phyloP scores from a whole-genome alignment of 30 jellyfish, hydroid and myxozoan species.

The Hydractinia symbiolongicarpus region DNA sequence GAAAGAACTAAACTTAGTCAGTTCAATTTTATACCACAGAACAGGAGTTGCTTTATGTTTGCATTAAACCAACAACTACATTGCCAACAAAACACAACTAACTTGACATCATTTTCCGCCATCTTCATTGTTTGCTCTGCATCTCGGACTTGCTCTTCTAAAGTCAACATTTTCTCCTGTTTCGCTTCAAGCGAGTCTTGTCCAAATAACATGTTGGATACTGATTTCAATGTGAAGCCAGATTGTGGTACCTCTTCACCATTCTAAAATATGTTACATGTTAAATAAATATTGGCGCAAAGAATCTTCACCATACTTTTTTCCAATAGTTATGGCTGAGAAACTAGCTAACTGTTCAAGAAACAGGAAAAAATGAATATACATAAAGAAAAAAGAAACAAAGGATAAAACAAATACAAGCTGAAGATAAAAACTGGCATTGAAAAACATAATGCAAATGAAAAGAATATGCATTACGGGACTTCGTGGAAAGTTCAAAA shows the following conservation, averaged over 20 bases:
- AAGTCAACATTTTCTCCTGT: conserved; percentile 45
- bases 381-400: too few species aligned
- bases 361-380: too few species aligned
- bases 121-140: conserved; percentile 67
- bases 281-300: too few species aligned
- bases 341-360: too few species aligned
- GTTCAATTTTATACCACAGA: not conserved
- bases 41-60: not conserved
- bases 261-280: conserved; percentile 15
- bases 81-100: conserved; percentile 5
- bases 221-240: conserved; percentile 78
- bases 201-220: conserved; percentile 73
- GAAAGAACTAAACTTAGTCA: not conserved
- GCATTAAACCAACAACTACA: not conserved
- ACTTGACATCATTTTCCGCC: conserved; percentile 78
- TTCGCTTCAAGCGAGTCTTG: conserved; percentile 76
- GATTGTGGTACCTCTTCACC: conserved; percentile 51
- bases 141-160: conserved; percentile 67
- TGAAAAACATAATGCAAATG: too few species aligned
- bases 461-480: too few species aligned
- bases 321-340: too few species aligned
- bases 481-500: too few species aligned
- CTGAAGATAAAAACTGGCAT: too few species aligned
- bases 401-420: too few species aligned
- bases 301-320: too few species aligned